Base-by-base conservation (phyloP, 2,113 vertebrate genomes). In the Trogon melanurus region DNA sequence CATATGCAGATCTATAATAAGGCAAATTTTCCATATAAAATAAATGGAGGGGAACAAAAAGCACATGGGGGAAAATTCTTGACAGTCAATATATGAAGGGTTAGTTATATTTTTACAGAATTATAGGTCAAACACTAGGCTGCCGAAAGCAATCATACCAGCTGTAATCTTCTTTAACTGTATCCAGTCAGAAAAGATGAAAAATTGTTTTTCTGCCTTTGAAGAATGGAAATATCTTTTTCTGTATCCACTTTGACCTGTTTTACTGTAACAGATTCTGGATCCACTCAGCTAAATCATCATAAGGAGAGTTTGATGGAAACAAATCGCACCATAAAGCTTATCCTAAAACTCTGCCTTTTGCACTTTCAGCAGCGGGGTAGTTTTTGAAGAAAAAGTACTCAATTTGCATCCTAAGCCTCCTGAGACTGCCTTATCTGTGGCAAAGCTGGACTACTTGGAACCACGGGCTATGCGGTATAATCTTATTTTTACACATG, bases 401-500 rank as follows among this genome's bases (percentile, higher is more conserved):
- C 80, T 95, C 26, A 10, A 38, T 96, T 94, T 97, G 73, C 84
- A 89, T 79, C 78, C 81, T 73, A 47, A 93, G 74, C 87, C 84
- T 87, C 50, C 72, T 86, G 76, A 62, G 38, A 19, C 69, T 73
- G 56, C 89, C 70, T 95, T 92, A 89, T 95, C 89, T 82, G 89
- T 30, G 84, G 53, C 61, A n/a, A 57, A 85, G 65, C 92, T 62
- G 85, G 74, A 23, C 91, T 25, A 3, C 92, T 90, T 38, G 34
- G 72, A 95, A 79, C 56, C 62, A 20, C 3, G 58, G 80, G 60
- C 69, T 16, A 34, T 26, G 78, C 8, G 11, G 53, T 13, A 11
- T 94, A 95, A 96, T 96, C 95, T 97, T 38, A 79, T 93, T 95
- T 97, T 95, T 87, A 50, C 94, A 95, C 70, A 9, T 16, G 78